Conservation (phyloP, 2,888 invertebrate species). For the Mythimna lalbum region DNA sequence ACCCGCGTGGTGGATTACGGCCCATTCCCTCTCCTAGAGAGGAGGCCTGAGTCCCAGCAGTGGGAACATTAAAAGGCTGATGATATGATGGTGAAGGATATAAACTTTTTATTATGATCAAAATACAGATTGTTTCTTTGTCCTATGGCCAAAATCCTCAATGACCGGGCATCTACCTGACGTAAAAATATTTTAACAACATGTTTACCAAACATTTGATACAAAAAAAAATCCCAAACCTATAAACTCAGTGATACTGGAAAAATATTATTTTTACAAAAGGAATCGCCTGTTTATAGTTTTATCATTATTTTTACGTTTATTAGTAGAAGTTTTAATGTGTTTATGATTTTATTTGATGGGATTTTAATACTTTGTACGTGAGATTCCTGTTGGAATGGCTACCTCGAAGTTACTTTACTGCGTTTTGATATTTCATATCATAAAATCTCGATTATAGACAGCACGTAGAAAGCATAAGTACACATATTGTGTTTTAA, state of each 20-base stretch:
- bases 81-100: no score
- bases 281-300: constrained; percentile 28
- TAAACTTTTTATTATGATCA: no score
- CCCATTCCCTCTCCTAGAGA: no score
- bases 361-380: constrained; percentile 17
- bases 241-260: constrained; percentile 12
- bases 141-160: constrained; percentile 6
- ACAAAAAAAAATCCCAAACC: constrained; percentile 13
- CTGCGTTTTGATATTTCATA: not conserved
- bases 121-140: not conserved
- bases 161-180: constrained; percentile 23
- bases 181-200: not conserved
- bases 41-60: no score
- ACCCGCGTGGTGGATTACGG: no score
- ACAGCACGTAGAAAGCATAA: not conserved
- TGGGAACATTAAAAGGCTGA: no score
- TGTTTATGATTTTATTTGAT: constrained; percentile 14
- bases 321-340: constrained; percentile 2
- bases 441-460: not conserved
- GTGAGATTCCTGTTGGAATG: not conserved
- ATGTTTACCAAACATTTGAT: constrained; percentile 15
- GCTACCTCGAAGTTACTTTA: not conserved
- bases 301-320: constrained; percentile 17
- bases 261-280: constrained; percentile 3
- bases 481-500: no score